phyloP scores from a whole-genome alignment of 2,888 invertebrate genomes.

The Isotomurus palustris region DNA sequence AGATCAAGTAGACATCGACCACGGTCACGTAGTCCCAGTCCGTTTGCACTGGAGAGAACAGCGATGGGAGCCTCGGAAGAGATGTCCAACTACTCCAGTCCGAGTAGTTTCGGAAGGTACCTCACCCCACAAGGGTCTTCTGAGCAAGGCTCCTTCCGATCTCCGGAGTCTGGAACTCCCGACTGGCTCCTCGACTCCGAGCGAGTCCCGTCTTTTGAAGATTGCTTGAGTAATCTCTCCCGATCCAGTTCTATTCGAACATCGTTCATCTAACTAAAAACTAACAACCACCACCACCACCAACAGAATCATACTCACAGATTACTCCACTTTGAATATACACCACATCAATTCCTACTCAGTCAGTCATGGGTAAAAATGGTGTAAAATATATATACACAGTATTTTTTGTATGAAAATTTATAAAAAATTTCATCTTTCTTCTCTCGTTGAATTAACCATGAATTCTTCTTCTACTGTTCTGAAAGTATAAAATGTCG shows the following conservation, averaged over 20 bases:
- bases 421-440: too few relatives aligned
- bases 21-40: constrained; percentile 14
- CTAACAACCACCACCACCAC: neutral
- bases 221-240: constrained; percentile 15
- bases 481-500: too few relatives aligned
- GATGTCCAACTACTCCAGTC: constrained; percentile 24
- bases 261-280: constrained; percentile 18
- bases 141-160: constrained; percentile 30
- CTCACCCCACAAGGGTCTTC: constrained; percentile 32
- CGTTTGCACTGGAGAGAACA: constrained; percentile 21
- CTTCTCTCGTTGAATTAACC: too few relatives aligned
- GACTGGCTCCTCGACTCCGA: constrained; percentile 27
- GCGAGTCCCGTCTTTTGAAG: constrained; percentile 12
- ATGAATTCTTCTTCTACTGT: too few relatives aligned
- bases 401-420: too few relatives aligned
- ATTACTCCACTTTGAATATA: too few relatives aligned
- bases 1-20: constrained; percentile 3
- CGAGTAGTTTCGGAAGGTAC: constrained; percentile 29
- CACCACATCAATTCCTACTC: too few relatives aligned
- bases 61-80: constrained; percentile 16
- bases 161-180: constrained; percentile 27
- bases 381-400: too few relatives aligned
- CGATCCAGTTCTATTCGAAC: constrained; percentile 33
- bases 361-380: too few relatives aligned
- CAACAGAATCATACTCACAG: too few relatives aligned